A percentile compares a stretch with the other conserved stretches of the same genome.
These are phyloP conservation scores for Tetragnatha versicolor DNA, from an alignment of 1,140 invertebrate genomes.

Conservation along the genomic window DNA sequence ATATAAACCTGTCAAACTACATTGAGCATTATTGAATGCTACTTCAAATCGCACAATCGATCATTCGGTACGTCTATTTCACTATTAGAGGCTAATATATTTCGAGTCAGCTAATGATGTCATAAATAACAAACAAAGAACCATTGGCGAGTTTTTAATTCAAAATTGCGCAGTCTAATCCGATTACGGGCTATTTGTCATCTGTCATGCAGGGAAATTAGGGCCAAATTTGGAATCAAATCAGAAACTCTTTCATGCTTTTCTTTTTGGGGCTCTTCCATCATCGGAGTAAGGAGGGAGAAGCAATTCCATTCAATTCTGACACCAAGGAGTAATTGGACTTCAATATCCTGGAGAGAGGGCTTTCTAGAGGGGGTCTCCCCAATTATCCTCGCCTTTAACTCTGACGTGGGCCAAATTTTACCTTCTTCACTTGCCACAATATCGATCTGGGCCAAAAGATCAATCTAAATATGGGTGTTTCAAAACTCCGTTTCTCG, in stretches of 20 bases:
- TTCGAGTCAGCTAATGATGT: constrained; percentile 44
- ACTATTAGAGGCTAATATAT: constrained; percentile 44
- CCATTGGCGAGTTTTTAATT: constrained; percentile 27
- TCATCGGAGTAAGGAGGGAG: no score
- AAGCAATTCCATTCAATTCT: no score
- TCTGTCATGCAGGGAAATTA: constrained; percentile 15
- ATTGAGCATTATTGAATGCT: constrained; percentile 44
- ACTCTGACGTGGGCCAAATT: no score
- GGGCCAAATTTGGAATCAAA: background rate
- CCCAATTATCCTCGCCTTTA: no score
- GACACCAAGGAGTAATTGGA: no score
- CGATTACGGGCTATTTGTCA: constrained; percentile 48
- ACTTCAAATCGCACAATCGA: constrained; percentile 36
- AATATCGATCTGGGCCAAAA: no score
- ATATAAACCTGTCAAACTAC: constrained; percentile 39
- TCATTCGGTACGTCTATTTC: constrained; percentile 33
- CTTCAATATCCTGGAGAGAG: no score
- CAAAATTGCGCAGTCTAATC: constrained; percentile 40
- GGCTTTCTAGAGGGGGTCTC: no score
- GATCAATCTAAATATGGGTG: no score
- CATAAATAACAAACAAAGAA: constrained; percentile 52
- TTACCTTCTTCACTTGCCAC: no score
- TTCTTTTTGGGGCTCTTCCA: no score
- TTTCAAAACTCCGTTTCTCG: no score
- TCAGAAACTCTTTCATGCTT: background rate